Evolutionary conservation across 1,140 invertebrate genomes (phyloP).

Genomic region (Drosophila pectinifera): DNA sequence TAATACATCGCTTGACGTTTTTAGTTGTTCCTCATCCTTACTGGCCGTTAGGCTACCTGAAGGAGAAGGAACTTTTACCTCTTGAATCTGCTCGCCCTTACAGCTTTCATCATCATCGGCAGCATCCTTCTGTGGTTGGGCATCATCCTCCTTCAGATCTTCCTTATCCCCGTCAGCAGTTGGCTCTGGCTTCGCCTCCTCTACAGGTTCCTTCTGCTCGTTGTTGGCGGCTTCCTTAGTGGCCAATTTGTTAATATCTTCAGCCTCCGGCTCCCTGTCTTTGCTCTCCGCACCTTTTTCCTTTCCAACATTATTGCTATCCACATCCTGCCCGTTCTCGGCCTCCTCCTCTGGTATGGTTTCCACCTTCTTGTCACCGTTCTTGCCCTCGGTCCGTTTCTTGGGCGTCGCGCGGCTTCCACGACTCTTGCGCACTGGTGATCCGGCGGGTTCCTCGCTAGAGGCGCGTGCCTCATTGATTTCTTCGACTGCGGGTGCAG

Average conservation of each 20-base stretch:
- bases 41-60: slow-evolving; percentile 68
- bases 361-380: slow-evolving; percentile 60
- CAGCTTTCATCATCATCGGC: slow-evolving; percentile 14
- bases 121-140: slow-evolving; percentile 20
- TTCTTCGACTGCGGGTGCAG: slow-evolving; percentile 47
- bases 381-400: slow-evolving; percentile 55
- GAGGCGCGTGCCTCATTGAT: slow-evolving; percentile 56
- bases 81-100: slow-evolving; percentile 46
- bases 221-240: slow-evolving; percentile 5
- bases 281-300: slow-evolving; percentile 10
- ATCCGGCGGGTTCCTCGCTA: slow-evolving; percentile 61
- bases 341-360: slow-evolving; percentile 71
- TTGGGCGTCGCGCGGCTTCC: slow-evolving; percentile 66
- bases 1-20: slow-evolving; percentile 81
- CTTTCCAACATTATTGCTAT: not conserved
- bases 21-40: slow-evolving; percentile 77
- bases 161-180: slow-evolving; percentile 19
- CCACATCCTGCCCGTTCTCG: slow-evolving; percentile 54
- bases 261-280: slow-evolving; percentile 1
- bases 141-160: slow-evolving; percentile 7
- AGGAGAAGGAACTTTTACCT: slow-evolving; percentile 80
- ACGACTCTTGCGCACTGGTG: slow-evolving; percentile 71
- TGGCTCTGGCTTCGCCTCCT: slow-evolving; percentile 21
- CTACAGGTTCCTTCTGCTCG: slow-evolving; percentile 5
- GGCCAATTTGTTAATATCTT: not conserved